Evolutionary conservation across 2,797 vertebrate species (phyloP).

Genomic region (Rhinichthys osculus): DNA sequence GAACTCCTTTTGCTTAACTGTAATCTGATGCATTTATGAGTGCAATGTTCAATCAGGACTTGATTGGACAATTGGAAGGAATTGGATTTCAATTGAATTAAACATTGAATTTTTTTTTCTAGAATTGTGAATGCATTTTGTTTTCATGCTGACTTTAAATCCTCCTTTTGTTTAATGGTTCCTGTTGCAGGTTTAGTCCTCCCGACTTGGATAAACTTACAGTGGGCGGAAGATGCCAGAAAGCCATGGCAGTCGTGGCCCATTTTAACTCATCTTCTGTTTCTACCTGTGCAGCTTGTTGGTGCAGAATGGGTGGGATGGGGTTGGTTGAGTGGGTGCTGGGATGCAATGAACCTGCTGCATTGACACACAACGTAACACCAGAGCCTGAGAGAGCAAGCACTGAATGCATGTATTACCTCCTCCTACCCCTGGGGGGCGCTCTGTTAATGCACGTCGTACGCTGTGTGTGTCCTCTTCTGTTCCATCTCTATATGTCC

Average conservation of each 20-base stretch:
- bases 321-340: slow-evolving; percentile 46
- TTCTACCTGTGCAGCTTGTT: slow-evolving; percentile 78
- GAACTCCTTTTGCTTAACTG: neutral
- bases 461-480: slow-evolving; percentile 68
- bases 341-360: slow-evolving; percentile 27
- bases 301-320: slow-evolving; percentile 66
- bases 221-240: slow-evolving; percentile 48
- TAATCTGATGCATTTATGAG: neutral
- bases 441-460: slow-evolving; percentile 68
- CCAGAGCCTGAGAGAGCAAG: slow-evolving; percentile 69
- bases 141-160: neutral
- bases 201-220: neutral
- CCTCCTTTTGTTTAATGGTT: neutral
- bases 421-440: slow-evolving; percentile 67
- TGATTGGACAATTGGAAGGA: neutral
- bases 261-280: slow-evolving; percentile 79
- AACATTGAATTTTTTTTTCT: neutral
- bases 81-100: neutral
- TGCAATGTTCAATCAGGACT: neutral
- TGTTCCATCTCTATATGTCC: slow-evolving; percentile 70
- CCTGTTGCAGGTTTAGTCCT: neutral
- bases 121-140: neutral
- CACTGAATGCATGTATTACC: slow-evolving; percentile 76
- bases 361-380: slow-evolving; percentile 69
- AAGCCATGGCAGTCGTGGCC: slow-evolving; percentile 72